Evolutionary conservation across 2,113 vertebrate genomes (phyloP), one percentile per base, ranked within the genome.

Genomic region (Paratilapia polleni): DNA sequence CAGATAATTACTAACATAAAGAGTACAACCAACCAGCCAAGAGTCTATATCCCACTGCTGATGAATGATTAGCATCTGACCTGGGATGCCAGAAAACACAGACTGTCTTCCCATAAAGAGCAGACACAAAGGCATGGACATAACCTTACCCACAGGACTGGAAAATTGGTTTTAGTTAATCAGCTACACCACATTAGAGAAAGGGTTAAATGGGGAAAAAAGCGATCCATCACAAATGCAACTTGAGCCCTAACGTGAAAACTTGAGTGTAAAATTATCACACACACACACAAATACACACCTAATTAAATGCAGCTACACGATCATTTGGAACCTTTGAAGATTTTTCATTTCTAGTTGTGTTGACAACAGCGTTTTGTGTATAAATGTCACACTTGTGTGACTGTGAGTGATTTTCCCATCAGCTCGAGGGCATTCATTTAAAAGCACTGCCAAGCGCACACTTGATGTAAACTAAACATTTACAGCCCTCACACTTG

Each of bases 401-500:
- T 52, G 85, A 47, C 54, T 76, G 80, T 31, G 86, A 82, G 63
- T 22, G 76, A 89, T 84, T 82, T 75, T 64, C 80, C 82, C 59
- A 76, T 78, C 80, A 73, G 62, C 80, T 82, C 80, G 34, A 9
- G 80, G 81, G 64, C 78, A 57, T 63, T 84, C 47, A 82, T 22
- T 54, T 19, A 28, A 90, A 94, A 92, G 88, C 89, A 88, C 66
- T 49, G 68, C 83, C 80, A 52, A 81, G 88, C 90, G 86, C 85
- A 81, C 89, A 78, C 91, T 89, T 89, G 63, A 88, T 64, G 85
- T 90, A 90, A 94, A 90, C 84, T 88, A 94, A 95, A 94, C 89
- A 92, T 94, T 92, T 92, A 89, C 87, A 84, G 60, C 77, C 78
- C 80, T 93, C 86, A 83, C 91, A 93, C 94, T 94, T 90, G 84